phyloP scores from a whole-genome alignment of 1,140 invertebrate species.

The Anthonomus grandis region DNA sequence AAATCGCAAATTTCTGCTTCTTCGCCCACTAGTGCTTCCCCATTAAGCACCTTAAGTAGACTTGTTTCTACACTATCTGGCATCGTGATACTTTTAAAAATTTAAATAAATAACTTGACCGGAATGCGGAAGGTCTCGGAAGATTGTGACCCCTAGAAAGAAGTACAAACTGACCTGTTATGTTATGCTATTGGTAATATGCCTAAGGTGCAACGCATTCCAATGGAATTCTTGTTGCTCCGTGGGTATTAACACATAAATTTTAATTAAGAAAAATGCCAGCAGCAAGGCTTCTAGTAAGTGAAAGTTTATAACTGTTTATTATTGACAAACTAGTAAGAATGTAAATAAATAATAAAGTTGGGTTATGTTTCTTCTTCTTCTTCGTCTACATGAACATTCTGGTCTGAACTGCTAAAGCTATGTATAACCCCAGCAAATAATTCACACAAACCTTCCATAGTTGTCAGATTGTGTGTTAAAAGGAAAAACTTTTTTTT shows the following conservation, averaged over 20 bases:
- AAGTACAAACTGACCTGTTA: conserved; percentile 4
- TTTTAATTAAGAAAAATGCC: conserved; percentile 15
- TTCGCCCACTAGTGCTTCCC: conserved; percentile 48
- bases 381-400: too few species aligned
- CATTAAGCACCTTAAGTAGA: conserved; percentile 48
- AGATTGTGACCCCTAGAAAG: too few species aligned
- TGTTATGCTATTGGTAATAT: background rate
- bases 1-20: conserved; percentile 71
- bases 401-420: too few species aligned
- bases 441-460: too few species aligned
- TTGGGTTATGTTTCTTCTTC: too few species aligned
- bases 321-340: background rate
- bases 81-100: conserved; percentile 30
- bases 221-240: conserved; percentile 26
- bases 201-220: conserved; percentile 19
- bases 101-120: conserved; percentile 1
- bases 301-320: conserved; percentile 15
- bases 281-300: background rate
- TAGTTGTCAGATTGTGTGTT: too few species aligned
- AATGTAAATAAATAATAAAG: too few species aligned
- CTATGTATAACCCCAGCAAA: too few species aligned
- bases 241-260: conserved; percentile 14
- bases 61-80: conserved; percentile 51
- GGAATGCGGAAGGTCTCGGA: conserved; percentile 12
- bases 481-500: too few species aligned